Evolutionary conservation across 1,140 invertebrate genomes (phyloP), one percentile per base, ranked within the genome.

Genomic region (Zaprionus capensis): DNA sequence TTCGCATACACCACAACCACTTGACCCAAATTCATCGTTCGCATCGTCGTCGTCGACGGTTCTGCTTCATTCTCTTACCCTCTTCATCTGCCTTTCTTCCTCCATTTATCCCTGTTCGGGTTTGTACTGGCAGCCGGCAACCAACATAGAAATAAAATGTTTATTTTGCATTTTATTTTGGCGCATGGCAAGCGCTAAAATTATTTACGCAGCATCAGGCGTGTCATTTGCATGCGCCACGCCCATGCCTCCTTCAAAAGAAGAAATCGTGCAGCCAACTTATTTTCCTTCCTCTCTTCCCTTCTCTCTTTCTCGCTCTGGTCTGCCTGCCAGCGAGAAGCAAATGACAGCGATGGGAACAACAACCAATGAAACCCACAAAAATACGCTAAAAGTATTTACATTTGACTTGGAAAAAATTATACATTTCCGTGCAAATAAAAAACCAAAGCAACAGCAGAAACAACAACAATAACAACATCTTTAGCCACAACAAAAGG

Each of bases 381-480:
- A 88, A 87, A 90, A 90, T 90, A 81, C 85, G 81, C 85, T 90
- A 88, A 88, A 85, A 88, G 85, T 90, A 90, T 90, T 90, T 90
- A 90, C 85, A 90, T 90, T 90, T 85, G 85, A 85, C 85, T 90
- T 75, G 78, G 44, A 78, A 71, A 90, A 90, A 90, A 90, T 90
- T 90, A 90, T 85, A 90, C 85, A 90, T 90, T 90, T 90, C 85
- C 85, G 84, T 90, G 81, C 81, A 90, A 88, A 88, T 88, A 88
- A 88, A 88, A 90, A 73, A 72, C 41, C 20, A 73, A 51, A 72
- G 66, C 58, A 66, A 14, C 74, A 71, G 49, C 57, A 24, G 36
- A 20, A 72, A 17, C 55, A 58, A 68, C 53, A 72, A 68, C 77
- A 79, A 68, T 46, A 65, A 44, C 26, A 62, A 67, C 53, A 65